Conservation (phyloP, 2,113 vertebrate genomes). For the Neodon shergylaensis region DNA sequence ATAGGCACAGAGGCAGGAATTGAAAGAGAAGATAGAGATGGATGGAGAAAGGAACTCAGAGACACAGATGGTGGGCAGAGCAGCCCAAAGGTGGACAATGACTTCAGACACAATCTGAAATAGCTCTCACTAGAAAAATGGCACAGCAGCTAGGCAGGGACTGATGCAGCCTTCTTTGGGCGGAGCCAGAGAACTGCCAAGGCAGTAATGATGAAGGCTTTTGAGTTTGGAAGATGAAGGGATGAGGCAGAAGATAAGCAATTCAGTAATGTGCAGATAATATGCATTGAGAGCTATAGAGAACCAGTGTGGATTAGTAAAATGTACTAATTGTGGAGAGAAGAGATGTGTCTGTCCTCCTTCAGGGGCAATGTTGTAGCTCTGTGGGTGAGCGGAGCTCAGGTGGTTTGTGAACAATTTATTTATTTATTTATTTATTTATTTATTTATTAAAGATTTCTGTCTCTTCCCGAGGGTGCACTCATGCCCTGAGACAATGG, state of each 20-base stretch:
- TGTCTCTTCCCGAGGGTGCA: too few relatives aligned
- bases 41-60: background rate
- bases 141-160: background rate
- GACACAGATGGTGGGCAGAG: background rate
- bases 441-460: too few relatives aligned
- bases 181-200: background rate
- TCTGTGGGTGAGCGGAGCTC: background rate
- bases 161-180: background rate
- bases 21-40: background rate
- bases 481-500: too few relatives aligned
- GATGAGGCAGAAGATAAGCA: background rate
- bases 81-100: too few relatives aligned
- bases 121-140: background rate
- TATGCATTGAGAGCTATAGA: too few relatives aligned
- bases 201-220: background rate
- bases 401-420: background rate
- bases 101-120: background rate
- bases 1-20: background rate
- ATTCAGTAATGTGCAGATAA: background rate
- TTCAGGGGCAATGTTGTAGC: background rate
- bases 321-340: background rate
- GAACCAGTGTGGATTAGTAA: background rate
- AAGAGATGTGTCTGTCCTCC: background rate
- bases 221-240: background rate
- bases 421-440: too few relatives aligned